A percentile compares a stretch with the other conserved stretches of the same genome.
phyloP scores from a whole-genome alignment of 2,797 vertebrate species.

The Xenentodon cancila region DNA sequence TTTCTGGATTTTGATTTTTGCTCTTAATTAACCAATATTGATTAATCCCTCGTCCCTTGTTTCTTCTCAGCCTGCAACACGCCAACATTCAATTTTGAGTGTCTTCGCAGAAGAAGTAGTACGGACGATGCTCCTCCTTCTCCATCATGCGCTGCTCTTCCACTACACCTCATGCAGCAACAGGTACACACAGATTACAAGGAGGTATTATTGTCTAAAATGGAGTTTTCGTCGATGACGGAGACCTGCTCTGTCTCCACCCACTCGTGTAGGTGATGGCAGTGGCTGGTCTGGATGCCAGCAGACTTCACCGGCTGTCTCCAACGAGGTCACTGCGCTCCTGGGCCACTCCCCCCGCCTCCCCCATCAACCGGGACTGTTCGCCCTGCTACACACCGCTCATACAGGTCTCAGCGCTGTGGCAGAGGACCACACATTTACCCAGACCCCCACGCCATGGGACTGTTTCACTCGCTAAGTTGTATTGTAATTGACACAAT shows the following conservation, averaged over 20 bases:
- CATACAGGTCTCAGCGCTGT: conserved; percentile 75
- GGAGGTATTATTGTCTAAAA: background rate
- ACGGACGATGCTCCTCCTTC: conserved; percentile 85
- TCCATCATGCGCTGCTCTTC: conserved; percentile 87
- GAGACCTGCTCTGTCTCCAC: background rate
- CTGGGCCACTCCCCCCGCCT: conserved; percentile 94
- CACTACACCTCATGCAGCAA: conserved; percentile 90
- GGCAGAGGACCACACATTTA: background rate
- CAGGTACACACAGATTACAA: conserved; percentile 57
- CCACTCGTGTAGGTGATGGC: conserved; percentile 89
- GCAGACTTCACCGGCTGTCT: conserved; percentile 87
- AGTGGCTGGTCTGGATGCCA: conserved; percentile 90
- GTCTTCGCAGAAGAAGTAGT: conserved; percentile 90
- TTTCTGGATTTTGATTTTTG: too few relatives aligned
- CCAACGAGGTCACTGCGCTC: conserved; percentile 90
- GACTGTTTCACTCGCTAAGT: too few relatives aligned
- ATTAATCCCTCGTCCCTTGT: background rate
- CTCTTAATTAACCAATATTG: too few relatives aligned
- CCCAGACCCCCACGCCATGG: too few relatives aligned
- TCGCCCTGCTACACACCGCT: conserved; percentile 89
- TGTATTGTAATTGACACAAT: too few relatives aligned
- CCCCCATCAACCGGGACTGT: conserved; percentile 84
- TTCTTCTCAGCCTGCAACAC: conserved; percentile 84
- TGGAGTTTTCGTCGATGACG: background rate
- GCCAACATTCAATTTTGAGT: conserved; percentile 94